A percentile compares a stretch with the other conserved stretches of the same genome.
phyloP scores from a whole-genome alignment of 1,140 invertebrate species.

The Saccostrea cuccullata region DNA sequence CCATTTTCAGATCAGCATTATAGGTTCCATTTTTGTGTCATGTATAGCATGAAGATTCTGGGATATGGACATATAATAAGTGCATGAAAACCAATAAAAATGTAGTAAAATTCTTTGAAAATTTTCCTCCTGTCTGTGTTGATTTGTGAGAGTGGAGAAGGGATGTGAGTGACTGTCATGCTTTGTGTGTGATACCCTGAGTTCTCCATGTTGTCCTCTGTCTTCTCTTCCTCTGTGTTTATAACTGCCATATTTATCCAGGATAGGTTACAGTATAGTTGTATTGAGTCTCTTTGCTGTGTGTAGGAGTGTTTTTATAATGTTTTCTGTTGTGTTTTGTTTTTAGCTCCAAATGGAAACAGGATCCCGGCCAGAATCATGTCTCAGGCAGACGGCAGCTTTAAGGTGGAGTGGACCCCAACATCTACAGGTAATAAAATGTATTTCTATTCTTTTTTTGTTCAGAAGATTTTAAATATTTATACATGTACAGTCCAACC shows the following conservation, averaged over 20 bases:
- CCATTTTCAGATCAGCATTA: constrained; percentile 56
- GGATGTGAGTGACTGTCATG: background rate
- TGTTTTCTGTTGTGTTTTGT: background rate
- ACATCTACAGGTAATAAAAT: constrained; percentile 67
- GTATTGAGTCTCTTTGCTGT: background rate
- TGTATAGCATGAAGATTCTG: constrained; percentile 16
- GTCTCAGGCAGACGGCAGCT: constrained; percentile 71
- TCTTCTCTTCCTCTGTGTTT: background rate
- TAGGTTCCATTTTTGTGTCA: constrained; percentile 51
- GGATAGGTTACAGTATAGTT: background rate
- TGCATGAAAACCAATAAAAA: background rate
- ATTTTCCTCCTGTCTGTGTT: background rate
- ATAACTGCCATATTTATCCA: background rate
- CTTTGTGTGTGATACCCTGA: background rate
- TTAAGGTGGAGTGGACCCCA: constrained; percentile 77
- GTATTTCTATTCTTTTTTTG: too few relatives aligned
- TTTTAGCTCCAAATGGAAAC: constrained; percentile 88
- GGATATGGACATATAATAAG: constrained; percentile 15
- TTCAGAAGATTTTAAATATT: too few relatives aligned
- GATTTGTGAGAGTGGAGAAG: constrained; percentile 15
- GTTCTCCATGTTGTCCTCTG: background rate
- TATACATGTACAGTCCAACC: too few relatives aligned
- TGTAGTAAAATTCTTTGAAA: background rate
- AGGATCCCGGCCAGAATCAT: constrained; percentile 88
- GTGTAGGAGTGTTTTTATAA: background rate